A percentile compares a stretch with the other conserved stretches of the same genome.
These are phyloP conservation scores for Mimachlamys varia DNA, from an alignment of 2,888 invertebrate species.

Conservation along the genomic window DNA sequence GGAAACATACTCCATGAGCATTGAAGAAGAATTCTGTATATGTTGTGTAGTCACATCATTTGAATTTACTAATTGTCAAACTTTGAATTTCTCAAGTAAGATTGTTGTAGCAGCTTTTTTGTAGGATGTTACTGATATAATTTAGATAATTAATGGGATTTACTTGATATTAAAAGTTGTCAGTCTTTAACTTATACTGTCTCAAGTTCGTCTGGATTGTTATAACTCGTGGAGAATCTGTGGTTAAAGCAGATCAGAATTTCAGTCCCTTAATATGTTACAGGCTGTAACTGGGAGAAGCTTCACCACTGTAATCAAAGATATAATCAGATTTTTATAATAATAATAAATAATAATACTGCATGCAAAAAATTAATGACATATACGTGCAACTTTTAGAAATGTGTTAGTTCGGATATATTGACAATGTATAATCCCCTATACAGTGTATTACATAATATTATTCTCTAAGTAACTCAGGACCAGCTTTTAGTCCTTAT, in stretches of 20 bases:
- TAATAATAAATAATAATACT: neutral
- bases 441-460: neutral
- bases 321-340: neutral
- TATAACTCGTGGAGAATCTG: too few species aligned
- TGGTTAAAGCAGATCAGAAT: too few species aligned
- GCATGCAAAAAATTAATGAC: slow-evolving; percentile 1
- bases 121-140: too few species aligned
- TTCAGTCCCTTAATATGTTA: neutral
- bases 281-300: neutral
- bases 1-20: neutral
- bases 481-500: too few species aligned
- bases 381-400: neutral
- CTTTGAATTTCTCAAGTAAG: too few species aligned
- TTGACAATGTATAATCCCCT: neutral
- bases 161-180: too few species aligned
- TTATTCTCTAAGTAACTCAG: too few species aligned
- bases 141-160: too few species aligned
- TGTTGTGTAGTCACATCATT: too few species aligned
- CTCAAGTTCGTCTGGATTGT: neutral
- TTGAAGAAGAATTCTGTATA: neutral
- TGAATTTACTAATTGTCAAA: too few species aligned
- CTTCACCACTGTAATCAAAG: neutral
- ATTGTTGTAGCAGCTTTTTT: too few species aligned
- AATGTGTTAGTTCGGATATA: neutral
- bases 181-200: neutral